Evolutionary conservation across 1,140 invertebrate species (phyloP).

Genomic region (Drosophila punjabiensis): DNA sequence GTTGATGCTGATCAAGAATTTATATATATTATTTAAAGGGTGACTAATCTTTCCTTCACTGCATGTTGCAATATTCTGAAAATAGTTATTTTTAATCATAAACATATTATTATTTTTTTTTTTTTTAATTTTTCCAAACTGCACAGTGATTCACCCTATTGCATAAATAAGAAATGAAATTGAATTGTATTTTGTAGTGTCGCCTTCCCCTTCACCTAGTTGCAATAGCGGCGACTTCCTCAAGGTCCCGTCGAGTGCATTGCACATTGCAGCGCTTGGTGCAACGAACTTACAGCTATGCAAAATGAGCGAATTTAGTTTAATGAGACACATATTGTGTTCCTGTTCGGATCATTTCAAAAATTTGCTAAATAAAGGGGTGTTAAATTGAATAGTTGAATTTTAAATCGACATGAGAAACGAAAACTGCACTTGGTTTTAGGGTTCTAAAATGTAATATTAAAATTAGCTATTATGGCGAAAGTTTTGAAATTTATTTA

Average conservation of each 20-base stretch:
- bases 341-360: neutral
- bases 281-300: constrained; percentile 70
- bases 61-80: no score
- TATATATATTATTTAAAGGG: no score
- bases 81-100: no score
- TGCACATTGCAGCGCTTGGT: constrained; percentile 36
- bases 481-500: neutral
- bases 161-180: constrained; percentile 7
- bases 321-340: constrained; percentile 6
- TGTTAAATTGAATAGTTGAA: neutral
- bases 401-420: neutral
- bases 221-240: constrained; percentile 5
- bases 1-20: no score
- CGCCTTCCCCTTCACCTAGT: neutral
- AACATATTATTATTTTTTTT: neutral
- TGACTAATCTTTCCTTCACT: no score
- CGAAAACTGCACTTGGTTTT: neutral
- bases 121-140: neutral
- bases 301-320: constrained; percentile 25
- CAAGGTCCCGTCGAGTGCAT: constrained; percentile 39
- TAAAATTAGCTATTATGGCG: neutral
- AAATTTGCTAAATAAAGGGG: neutral
- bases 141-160: constrained; percentile 13
- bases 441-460: neutral
- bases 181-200: constrained; percentile 22